A percentile compares a stretch with the other conserved stretches of the same genome.
phyloP scores from a whole-genome alignment of 2,797 vertebrate genomes.

The Mormyrops attenuatus region DNA sequence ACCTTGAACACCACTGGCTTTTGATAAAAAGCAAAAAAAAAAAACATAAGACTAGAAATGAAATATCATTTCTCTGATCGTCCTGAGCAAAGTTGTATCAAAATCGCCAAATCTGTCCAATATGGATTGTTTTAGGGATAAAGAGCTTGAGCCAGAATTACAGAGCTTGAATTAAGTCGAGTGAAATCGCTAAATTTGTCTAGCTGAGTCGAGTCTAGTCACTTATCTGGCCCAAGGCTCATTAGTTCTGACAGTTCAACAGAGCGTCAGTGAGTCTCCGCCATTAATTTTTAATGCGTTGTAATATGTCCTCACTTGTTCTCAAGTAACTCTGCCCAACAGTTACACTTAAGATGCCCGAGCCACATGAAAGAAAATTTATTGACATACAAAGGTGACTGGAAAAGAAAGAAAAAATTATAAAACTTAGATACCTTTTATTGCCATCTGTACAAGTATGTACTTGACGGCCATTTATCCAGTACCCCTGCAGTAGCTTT shows the following conservation, averaged over 20 bases:
- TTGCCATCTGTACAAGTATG: background rate
- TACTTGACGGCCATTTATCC: background rate
- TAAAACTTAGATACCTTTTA: background rate
- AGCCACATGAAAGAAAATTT: background rate
- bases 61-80: background rate
- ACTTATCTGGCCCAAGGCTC: background rate
- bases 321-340: background rate
- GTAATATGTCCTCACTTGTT: conserved; percentile 6
- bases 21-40: background rate
- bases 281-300: background rate
- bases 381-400: background rate
- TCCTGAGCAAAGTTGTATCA: background rate
- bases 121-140: background rate
- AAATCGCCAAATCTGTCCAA: background rate
- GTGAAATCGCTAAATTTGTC: background rate
- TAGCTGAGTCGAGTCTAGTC: background rate
- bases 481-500: background rate
- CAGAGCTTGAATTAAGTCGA: background rate
- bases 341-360: background rate
- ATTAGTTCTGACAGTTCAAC: conserved; percentile 4
- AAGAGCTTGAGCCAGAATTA: background rate
- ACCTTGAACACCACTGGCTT: background rate
- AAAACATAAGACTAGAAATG: background rate
- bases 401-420: background rate
- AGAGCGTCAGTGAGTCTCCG: background rate